phyloP scores from a whole-genome alignment of 2,888 invertebrate genomes.

The Pachymerium ferrugineum region DNA sequence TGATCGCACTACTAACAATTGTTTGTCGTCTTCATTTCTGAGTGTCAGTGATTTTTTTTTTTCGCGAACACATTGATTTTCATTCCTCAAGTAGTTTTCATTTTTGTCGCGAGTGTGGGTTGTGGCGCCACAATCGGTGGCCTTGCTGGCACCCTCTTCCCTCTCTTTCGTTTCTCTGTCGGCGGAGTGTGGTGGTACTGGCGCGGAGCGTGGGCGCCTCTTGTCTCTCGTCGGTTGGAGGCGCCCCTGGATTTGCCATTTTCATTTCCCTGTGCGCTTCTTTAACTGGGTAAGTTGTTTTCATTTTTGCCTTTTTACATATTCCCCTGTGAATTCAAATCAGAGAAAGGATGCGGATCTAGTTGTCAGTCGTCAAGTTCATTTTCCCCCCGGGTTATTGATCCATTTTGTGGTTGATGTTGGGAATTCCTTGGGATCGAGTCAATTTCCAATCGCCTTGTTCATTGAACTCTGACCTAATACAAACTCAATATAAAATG shows the following conservation, averaged over 20 bases:
- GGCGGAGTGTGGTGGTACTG: conserved; percentile 21
- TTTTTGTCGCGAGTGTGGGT: background rate
- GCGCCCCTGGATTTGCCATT: conserved; percentile 15
- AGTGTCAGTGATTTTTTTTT: background rate
- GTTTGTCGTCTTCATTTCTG: background rate
- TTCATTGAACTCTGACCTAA: conserved; percentile 15
- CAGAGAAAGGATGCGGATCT: background rate
- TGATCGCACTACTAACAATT: background rate
- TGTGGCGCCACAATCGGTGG: background rate
- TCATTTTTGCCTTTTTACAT: background rate
- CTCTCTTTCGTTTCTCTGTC: conserved; percentile 17
- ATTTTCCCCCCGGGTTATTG: conserved; percentile 20
- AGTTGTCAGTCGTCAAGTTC: conserved; percentile 20
- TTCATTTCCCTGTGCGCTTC: conserved; percentile 23
- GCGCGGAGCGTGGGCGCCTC: conserved; percentile 13
- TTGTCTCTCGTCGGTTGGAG: background rate
- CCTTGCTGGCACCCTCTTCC: conserved; percentile 17
- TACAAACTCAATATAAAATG: background rate
- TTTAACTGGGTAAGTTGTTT: conserved; percentile 18
- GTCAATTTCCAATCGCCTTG: conserved; percentile 19
- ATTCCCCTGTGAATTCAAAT: background rate
- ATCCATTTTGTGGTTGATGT: conserved; percentile 22
- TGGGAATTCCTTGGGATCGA: background rate
- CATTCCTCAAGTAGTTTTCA: background rate
- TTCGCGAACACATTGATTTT: background rate